Percentiles rank a stretch among this genome's conserved stretches.
Evolutionary conservation across 2,113 vertebrate species (phyloP).

Genomic region (Dicentrarchus labrax): DNA sequence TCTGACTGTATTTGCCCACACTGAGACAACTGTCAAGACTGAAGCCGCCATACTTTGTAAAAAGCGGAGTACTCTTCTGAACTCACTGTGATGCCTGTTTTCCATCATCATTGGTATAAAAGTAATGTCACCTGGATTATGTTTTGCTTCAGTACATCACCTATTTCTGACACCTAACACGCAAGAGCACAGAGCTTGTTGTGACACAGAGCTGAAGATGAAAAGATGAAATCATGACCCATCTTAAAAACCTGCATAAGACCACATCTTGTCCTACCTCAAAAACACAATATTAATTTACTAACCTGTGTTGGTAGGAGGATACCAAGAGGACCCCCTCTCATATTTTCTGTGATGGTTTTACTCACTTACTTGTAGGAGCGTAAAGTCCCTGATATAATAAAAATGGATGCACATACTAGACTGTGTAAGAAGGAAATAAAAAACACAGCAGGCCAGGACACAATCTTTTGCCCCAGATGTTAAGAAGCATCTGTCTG

Average conservation of each 20-base stretch:
- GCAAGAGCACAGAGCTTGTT: not conserved
- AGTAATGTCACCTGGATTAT: not conserved
- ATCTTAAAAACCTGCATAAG: not conserved
- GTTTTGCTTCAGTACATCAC: not conserved
- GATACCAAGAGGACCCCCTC: not conserved
- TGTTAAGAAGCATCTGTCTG: not conserved
- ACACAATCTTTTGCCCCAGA: too few species aligned
- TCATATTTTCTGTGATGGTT: not conserved
- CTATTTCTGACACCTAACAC: not conserved
- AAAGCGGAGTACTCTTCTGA: conserved; percentile 10
- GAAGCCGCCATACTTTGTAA: not conserved
- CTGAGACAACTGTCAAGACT: not conserved
- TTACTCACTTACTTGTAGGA: not conserved
- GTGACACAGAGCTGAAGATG: too few species aligned
- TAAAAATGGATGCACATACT: not conserved
- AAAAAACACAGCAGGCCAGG: not conserved
- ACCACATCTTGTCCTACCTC: not conserved
- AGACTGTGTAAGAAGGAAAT: not conserved
- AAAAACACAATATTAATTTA: not conserved
- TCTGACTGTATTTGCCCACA: not conserved
- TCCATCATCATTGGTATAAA: not conserved
- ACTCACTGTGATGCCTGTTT: conserved; percentile 66
- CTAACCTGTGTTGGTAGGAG: not conserved
- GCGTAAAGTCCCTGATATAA: not conserved
- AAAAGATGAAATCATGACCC: not conserved